These are phyloP conservation scores for Lacanobia oleracea DNA, from an alignment of 2,888 invertebrate genomes.

Conservation along the genomic window DNA sequence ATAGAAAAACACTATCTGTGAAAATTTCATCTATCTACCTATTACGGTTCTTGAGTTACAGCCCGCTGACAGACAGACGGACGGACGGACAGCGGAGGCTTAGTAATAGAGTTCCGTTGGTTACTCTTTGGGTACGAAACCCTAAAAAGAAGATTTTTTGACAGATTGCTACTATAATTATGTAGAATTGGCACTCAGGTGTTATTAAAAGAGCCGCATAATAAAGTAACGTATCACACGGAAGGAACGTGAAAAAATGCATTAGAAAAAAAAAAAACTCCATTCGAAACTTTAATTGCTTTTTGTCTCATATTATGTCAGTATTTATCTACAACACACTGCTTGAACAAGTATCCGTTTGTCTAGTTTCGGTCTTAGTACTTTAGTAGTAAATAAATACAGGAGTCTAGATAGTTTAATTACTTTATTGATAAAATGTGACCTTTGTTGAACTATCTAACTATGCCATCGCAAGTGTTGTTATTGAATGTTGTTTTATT, in stretches of 20 bases:
- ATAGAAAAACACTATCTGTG: too few species aligned
- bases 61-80: too few species aligned
- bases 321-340: neutral
- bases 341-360: neutral
- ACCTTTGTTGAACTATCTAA: slow-evolving; percentile 30
- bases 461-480: neutral
- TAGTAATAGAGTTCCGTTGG: too few species aligned
- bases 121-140: too few species aligned
- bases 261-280: slow-evolving; percentile 13
- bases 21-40: too few species aligned
- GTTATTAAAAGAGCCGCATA: too few species aligned
- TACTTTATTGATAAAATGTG: slow-evolving; percentile 36
- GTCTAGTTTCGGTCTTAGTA: slow-evolving; percentile 10
- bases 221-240: slow-evolving; percentile 27
- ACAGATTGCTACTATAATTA: too few species aligned
- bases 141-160: too few species aligned
- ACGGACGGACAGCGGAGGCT: too few species aligned
- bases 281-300: slow-evolving; percentile 6
- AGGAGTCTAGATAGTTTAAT: neutral
- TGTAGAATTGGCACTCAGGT: too few species aligned
- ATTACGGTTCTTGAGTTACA: too few species aligned
- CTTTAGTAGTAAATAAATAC: neutral
- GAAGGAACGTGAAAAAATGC: slow-evolving; percentile 33
- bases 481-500: slow-evolving; percentile 4
- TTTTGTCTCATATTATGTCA: slow-evolving; percentile 20